Evolutionary conservation across 2,888 invertebrate species (phyloP).

Genomic region (Clitarchus hookeri): DNA sequence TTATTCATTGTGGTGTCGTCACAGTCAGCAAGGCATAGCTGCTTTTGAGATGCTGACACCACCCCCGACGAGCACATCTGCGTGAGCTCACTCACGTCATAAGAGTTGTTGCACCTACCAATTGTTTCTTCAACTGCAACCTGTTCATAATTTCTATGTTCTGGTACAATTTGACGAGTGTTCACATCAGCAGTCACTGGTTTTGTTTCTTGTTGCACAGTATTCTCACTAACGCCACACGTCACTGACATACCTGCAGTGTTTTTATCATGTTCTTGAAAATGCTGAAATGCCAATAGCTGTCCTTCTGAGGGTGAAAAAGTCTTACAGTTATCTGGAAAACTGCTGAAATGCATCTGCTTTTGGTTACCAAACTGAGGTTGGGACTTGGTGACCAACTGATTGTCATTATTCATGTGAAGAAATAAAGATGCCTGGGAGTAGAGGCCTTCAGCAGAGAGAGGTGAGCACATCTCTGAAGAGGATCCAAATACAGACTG

Average conservation of each 20-base stretch:
- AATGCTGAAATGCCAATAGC: conserved; percentile 30
- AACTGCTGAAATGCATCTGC: conserved; percentile 23
- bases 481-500: conserved; percentile 26
- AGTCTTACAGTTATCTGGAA: conserved; percentile 22
- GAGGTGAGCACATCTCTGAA: conserved; percentile 20
- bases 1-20: conserved; percentile 28
- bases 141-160: background rate
- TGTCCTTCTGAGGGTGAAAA: conserved; percentile 23
- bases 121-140: background rate
- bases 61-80: background rate
- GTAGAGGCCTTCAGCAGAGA: conserved; percentile 36
- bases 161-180: background rate
- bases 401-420: conserved; percentile 34
- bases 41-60: too few species aligned
- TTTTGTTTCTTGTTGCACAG: conserved; percentile 30
- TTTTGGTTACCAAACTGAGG: conserved; percentile 27
- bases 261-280: conserved; percentile 30
- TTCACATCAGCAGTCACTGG: background rate
- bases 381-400: conserved; percentile 26
- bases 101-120: background rate
- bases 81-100: background rate
- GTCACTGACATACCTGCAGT: conserved; percentile 27
- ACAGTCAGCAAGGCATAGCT: conserved; percentile 19
- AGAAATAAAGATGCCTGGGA: conserved; percentile 37
- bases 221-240: conserved; percentile 35